A percentile compares a stretch with the other conserved stretches of the same genome.
These are phyloP conservation scores for Podarcis lilfordi DNA, from an alignment of 2,797 vertebrate genomes.

Conservation along the genomic window DNA sequence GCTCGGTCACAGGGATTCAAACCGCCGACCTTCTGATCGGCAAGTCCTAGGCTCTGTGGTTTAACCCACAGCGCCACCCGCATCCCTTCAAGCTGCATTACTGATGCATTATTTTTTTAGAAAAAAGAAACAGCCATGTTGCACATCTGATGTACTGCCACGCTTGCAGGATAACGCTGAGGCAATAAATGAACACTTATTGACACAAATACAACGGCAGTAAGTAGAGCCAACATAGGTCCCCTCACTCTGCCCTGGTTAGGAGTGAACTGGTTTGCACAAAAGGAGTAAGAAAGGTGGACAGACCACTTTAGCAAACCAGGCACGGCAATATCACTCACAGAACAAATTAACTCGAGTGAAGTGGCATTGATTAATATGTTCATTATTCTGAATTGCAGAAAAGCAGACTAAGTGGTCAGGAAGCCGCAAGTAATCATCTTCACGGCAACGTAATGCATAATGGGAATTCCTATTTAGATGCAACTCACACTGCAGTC, in stretches of 20 bases:
- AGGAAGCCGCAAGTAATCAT: conserved; percentile 20
- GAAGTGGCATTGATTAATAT: background rate
- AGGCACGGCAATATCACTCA: background rate
- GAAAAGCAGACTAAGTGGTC: background rate
- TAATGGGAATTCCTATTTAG: conserved; percentile 1
- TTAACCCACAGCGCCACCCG: too few relatives aligned
- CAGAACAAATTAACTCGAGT: background rate
- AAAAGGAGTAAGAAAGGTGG: background rate
- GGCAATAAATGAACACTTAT: background rate
- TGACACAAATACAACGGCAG: background rate
- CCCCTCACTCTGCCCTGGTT: background rate
- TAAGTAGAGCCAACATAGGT: background rate
- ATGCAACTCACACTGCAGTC: conserved; percentile 13
- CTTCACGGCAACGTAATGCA: background rate
- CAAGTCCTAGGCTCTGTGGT: too few relatives aligned
- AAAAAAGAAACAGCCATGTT: background rate
- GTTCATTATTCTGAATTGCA: conserved; percentile 9
- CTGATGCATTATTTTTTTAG: background rate
- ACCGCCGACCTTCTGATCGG: too few relatives aligned
- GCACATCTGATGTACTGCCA: background rate
- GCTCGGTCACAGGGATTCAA: too few relatives aligned
- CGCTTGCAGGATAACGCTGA: background rate
- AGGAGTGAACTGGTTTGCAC: background rate
- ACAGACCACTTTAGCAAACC: background rate
- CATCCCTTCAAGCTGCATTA: too few relatives aligned